These are phyloP conservation scores for Nasonovia ribisnigri DNA, from an alignment of 2,888 invertebrate genomes.

Conservation along the genomic window DNA sequence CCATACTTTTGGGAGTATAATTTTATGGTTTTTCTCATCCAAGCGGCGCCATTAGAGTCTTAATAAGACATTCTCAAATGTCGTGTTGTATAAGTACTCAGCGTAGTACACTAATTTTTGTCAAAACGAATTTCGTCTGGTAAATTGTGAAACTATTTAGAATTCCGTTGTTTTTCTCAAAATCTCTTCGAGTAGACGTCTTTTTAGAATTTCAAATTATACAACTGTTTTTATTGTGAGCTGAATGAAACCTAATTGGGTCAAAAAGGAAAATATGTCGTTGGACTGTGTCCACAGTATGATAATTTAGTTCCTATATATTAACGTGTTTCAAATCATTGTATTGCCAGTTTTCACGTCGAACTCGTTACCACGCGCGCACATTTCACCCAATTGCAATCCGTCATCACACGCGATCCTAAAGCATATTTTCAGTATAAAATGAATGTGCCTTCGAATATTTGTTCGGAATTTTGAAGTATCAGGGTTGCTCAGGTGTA, in stretches of 20 bases:
- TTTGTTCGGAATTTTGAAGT: background rate
- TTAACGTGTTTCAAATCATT: background rate
- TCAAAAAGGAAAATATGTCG: background rate
- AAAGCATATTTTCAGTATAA: background rate
- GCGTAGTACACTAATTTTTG: background rate
- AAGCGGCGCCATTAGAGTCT: background rate
- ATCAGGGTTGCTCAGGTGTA: background rate
- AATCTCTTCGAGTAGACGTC: background rate
- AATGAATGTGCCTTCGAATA: background rate
- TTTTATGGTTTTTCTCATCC: background rate
- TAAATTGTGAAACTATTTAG: background rate
- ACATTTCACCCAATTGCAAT: background rate
- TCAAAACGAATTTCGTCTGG: background rate
- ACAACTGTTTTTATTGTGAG: background rate
- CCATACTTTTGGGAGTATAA: background rate
- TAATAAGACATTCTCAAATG: conserved; percentile 14
- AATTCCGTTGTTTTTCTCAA: background rate
- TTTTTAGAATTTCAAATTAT: background rate
- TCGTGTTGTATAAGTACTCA: background rate
- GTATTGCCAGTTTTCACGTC: background rate
- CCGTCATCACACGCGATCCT: background rate
- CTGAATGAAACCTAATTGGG: background rate
- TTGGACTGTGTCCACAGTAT: background rate
- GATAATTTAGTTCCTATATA: background rate
- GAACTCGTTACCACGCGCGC: background rate